Percentiles rank a stretch among this genome's conserved stretches.
Evolutionary conservation across 2,888 invertebrate species (phyloP).

Genomic region (Sericinus montela): DNA sequence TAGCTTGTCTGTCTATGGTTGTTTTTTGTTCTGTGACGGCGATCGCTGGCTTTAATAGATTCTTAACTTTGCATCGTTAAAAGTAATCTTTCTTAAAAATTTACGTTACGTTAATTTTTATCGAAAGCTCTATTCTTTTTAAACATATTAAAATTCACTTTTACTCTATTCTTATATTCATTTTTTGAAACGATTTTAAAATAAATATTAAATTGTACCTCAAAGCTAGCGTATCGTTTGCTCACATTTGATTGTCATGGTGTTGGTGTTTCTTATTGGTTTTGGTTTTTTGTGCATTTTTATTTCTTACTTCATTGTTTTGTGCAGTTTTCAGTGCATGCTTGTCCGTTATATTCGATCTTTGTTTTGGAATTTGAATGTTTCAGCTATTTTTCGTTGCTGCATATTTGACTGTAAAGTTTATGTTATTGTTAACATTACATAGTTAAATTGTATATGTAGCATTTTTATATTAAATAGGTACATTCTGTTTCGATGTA

Average conservation of each 20-base stretch:
- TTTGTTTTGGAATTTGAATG: slow-evolving; percentile 38
- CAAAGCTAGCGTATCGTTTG: slow-evolving; percentile 46
- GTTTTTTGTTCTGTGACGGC: slow-evolving; percentile 38
- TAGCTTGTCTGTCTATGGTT: slow-evolving; percentile 59
- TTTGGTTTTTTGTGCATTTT: slow-evolving; percentile 39
- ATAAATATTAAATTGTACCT: neutral
- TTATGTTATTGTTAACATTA: slow-evolving; percentile 12
- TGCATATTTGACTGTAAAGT: slow-evolving; percentile 2
- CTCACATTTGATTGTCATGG: slow-evolving; percentile 39
- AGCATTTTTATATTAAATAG: too few species aligned
- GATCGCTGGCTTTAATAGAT: slow-evolving; percentile 42
- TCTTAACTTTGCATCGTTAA: too few species aligned
- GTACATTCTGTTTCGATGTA: too few species aligned
- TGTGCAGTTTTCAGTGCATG: slow-evolving; percentile 62
- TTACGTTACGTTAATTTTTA: too few species aligned
- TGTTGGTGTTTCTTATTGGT: slow-evolving; percentile 54
- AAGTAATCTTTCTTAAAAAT: too few species aligned
- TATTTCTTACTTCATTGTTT: slow-evolving; percentile 47
- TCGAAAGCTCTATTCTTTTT: too few species aligned
- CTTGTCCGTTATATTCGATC: slow-evolving; percentile 61
- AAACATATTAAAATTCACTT: too few species aligned
- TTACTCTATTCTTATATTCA: too few species aligned
- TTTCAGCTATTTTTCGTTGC: slow-evolving; percentile 9
- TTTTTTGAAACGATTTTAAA: too few species aligned
- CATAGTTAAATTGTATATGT: slow-evolving; percentile 19